phyloP scores from a whole-genome alignment of 2,113 vertebrate genomes.

The Pteropus alecto region DNA sequence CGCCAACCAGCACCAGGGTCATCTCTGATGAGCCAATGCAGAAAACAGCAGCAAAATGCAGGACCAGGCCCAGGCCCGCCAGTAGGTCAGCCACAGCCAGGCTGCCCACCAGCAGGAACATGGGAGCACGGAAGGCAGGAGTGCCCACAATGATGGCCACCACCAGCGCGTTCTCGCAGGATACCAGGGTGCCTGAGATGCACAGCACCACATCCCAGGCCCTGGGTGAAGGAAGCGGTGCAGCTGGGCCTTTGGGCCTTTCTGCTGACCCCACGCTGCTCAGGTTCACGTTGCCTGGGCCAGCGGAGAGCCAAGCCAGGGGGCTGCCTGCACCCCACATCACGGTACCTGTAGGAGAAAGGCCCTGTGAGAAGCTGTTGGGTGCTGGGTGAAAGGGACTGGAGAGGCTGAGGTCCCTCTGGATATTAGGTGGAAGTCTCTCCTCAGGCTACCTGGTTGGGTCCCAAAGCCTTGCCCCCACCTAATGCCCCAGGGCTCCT shows the following conservation, averaged over 20 bases:
- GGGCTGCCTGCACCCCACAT: conserved; percentile 66
- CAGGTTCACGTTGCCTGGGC: conserved; percentile 54
- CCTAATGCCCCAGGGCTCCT: not conserved
- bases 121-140: conserved; percentile 89
- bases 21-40: conserved; percentile 84
- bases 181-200: conserved; percentile 92
- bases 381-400: not conserved
- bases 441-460: not conserved
- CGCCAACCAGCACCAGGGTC: conserved; percentile 88
- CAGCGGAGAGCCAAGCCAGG: conserved; percentile 69
- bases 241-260: conserved; percentile 78
- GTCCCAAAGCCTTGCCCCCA: not conserved
- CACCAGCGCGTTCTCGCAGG: conserved; percentile 92
- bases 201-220: conserved; percentile 93
- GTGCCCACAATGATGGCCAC: conserved; percentile 91
- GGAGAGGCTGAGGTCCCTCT: not conserved
- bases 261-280: conserved; percentile 43
- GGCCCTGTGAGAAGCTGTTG: conserved; percentile 48
- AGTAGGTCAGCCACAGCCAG: conserved; percentile 93
- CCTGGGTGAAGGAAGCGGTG: conserved; percentile 70
- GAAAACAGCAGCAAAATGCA: conserved; percentile 92
- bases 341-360: conserved; percentile 69
- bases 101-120: conserved; percentile 93
- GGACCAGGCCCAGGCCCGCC: conserved; percentile 90
- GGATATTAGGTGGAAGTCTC: not conserved